These are phyloP conservation scores for Synanceia verrucosa DNA, from an alignment of 2,797 vertebrate genomes.

Conservation along the genomic window DNA sequence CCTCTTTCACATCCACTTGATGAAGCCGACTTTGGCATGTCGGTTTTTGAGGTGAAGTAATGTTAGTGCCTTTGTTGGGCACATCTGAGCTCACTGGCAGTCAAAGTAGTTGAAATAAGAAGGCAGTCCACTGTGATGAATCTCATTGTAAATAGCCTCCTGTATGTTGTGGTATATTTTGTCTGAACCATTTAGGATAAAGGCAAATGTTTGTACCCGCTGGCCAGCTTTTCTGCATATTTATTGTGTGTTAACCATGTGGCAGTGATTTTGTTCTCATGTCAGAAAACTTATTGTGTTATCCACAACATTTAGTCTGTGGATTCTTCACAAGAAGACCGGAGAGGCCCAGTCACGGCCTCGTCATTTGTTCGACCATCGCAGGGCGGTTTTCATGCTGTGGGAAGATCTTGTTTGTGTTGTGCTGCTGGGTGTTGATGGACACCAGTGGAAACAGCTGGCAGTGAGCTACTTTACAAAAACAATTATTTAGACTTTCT, in stretches of 20 bases:
- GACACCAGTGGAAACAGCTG: constrained; percentile 49
- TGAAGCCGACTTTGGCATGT: constrained; percentile 42
- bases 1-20: constrained; percentile 36
- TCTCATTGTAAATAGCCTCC: constrained; percentile 36
- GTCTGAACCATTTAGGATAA: constrained; percentile 52
- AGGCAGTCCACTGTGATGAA: constrained; percentile 19
- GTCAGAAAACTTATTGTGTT: constrained; percentile 25
- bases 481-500: constrained; percentile 42
- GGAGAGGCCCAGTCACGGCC: background rate
- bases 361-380: constrained; percentile 17
- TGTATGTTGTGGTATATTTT: constrained; percentile 45
- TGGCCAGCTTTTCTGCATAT: constrained; percentile 19
- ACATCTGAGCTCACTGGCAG: constrained; percentile 12
- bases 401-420: constrained; percentile 38
- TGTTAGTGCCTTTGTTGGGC: constrained; percentile 34
- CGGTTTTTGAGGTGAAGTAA: constrained; percentile 46
- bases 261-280: constrained; percentile 49
- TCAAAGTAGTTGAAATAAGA: constrained; percentile 24
- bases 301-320: constrained; percentile 35
- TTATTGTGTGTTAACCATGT: constrained; percentile 56
- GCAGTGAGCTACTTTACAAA: constrained; percentile 6
- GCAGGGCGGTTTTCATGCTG: constrained; percentile 22
- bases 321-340: constrained; percentile 21
- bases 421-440: constrained; percentile 28
- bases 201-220: constrained; percentile 12